Percentiles rank a stretch among this genome's conserved stretches.
Evolutionary conservation across 2,797 vertebrate genomes (phyloP).

Genomic region (Falco rusticolus): DNA sequence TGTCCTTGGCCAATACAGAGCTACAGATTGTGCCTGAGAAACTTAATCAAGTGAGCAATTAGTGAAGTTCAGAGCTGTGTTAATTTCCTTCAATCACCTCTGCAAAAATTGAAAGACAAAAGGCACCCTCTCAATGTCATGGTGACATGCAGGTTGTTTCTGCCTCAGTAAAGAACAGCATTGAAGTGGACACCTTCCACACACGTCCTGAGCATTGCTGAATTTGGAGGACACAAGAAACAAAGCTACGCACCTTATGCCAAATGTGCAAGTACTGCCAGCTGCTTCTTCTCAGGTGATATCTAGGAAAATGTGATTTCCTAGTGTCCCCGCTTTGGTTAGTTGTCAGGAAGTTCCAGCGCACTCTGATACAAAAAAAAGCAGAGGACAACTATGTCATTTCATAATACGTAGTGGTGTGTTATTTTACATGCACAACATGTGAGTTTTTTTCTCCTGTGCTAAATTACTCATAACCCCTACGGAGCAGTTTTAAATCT

Average conservation of each 20-base stretch:
- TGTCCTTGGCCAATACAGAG: background rate
- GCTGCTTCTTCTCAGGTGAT: background rate
- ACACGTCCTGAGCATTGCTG: background rate
- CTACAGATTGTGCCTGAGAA: background rate
- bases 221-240: background rate
- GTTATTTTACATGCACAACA: background rate
- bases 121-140: background rate
- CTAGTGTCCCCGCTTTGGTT: background rate
- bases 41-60: constrained; percentile 6
- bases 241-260: background rate
- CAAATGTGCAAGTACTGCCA: background rate
- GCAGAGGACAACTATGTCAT: background rate
- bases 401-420: background rate
- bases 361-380: background rate
- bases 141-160: background rate
- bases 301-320: background rate
- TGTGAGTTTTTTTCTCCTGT: background rate
- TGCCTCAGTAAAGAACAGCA: background rate
- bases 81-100: constrained; percentile 2
- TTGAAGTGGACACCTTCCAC: background rate
- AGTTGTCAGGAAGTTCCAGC: background rate
- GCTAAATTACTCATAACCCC: background rate
- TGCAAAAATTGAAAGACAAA: background rate
- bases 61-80: background rate
- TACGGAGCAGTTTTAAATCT: background rate